Conservation (phyloP, 2,113 vertebrate genomes). For the Phycodurus eques region DNA sequence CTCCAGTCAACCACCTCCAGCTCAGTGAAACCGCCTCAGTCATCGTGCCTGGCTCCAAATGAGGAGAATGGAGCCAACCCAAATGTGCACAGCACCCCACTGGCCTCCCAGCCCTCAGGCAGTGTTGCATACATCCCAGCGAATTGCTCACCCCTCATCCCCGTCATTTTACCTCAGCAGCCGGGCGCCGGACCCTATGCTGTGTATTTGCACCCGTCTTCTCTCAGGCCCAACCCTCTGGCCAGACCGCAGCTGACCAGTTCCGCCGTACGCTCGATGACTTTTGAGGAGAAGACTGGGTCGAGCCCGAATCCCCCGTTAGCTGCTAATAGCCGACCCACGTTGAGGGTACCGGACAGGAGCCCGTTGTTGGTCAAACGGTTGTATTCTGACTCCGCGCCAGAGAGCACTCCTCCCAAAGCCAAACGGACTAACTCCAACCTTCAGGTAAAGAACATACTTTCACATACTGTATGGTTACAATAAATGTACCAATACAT, state of each 20-base stretch:
- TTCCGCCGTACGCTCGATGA: conserved; percentile 78
- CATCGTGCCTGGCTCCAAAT: conserved; percentile 12
- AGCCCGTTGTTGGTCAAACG: conserved; percentile 74
- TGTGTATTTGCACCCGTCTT: conserved; percentile 80
- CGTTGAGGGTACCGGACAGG: conserved; percentile 7
- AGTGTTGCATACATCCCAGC: conserved; percentile 68
- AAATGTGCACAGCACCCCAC: conserved; percentile 28
- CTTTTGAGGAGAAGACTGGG: conserved; percentile 68
- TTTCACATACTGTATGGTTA: neutral
- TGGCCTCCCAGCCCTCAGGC: conserved; percentile 54
- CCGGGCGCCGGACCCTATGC: conserved; percentile 74
- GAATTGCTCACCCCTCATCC: conserved; percentile 74
- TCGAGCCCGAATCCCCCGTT: conserved; percentile 35
- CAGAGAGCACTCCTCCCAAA: conserved; percentile 71
- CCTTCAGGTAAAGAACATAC: conserved; percentile 53
- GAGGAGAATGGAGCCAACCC: conserved; percentile 30
- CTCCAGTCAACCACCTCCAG: conserved; percentile 13
- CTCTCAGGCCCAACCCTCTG: conserved; percentile 69
- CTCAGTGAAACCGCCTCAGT: conserved; percentile 20
- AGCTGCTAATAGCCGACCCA: conserved; percentile 10
- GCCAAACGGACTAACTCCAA: conserved; percentile 56
- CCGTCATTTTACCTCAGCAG: conserved; percentile 80
- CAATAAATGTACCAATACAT: neutral
- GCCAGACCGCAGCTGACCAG: conserved; percentile 72
- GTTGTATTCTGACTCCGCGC: conserved; percentile 23